These are phyloP conservation scores for Megaceryle torquata DNA, from an alignment of 2,113 vertebrate genomes.

Conservation along the genomic window DNA sequence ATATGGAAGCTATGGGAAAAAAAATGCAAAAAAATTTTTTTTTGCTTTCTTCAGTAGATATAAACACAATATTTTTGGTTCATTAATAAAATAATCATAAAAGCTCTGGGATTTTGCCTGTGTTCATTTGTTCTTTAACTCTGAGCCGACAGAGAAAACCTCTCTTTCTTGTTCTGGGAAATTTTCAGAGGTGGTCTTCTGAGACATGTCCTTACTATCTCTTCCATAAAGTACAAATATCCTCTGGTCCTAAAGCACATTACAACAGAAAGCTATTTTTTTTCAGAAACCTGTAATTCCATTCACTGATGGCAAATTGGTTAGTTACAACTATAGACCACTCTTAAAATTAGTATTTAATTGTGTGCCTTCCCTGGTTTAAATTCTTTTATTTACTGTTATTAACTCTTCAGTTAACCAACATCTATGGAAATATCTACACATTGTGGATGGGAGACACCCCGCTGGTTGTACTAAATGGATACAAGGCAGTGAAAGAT, in stretches of 20 bases:
- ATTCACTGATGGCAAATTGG: accelerated
- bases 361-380: background rate
- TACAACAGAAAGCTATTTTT: background rate
- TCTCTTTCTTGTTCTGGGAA: background rate
- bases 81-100: background rate
- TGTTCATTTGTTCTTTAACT: background rate
- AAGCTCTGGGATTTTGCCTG: background rate
- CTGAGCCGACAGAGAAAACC: background rate
- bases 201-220: background rate
- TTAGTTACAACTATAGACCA: background rate
- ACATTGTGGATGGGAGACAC: slow-evolving; percentile 63
- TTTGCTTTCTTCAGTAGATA: background rate
- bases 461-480: slow-evolving; percentile 59
- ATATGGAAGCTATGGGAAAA: background rate
- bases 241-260: background rate
- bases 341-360: background rate
- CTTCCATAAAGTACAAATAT: background rate
- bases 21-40: background rate
- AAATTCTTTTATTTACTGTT: background rate
- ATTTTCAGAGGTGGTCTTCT: background rate
- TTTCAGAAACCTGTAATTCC: background rate
- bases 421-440: slow-evolving; percentile 49
- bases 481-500: slow-evolving; percentile 64
- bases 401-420: slow-evolving; percentile 44
- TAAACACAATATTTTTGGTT: background rate